These are phyloP conservation scores for Porites australiensis DNA, from an alignment of 64 coral and sea anemone species.

Conservation along the genomic window DNA sequence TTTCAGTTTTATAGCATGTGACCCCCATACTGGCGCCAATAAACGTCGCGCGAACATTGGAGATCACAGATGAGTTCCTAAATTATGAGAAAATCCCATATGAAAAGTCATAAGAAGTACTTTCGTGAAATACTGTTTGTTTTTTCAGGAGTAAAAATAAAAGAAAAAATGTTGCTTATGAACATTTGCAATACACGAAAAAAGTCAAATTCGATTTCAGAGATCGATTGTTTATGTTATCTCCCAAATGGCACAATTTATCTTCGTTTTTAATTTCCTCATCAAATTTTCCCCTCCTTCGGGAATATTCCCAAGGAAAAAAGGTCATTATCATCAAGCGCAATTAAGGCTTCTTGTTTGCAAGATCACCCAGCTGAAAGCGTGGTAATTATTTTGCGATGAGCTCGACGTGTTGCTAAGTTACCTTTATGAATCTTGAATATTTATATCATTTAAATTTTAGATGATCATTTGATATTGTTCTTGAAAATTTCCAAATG, in stretches of 20 bases:
- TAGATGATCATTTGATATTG: neutral
- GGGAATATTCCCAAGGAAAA: neutral
- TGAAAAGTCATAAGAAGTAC: neutral
- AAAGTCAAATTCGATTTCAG: neutral
- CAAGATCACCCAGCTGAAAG: neutral
- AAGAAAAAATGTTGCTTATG: too few species aligned
- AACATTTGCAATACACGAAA: too few species aligned
- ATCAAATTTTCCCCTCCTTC: neutral
- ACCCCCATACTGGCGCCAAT: neutral
- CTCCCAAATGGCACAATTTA: neutral
- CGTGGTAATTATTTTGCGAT: neutral
- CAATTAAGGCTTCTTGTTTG: conserved; percentile 21
- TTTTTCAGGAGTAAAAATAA: neutral
- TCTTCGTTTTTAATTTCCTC: neutral
- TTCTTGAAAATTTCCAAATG: too few species aligned
- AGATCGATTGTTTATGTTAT: neutral
- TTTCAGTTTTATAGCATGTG: neutral
- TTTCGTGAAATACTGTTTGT: neutral
- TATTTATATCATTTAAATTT: neutral
- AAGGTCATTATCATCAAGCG: neutral
- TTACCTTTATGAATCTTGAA: neutral
- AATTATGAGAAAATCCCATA: neutral
- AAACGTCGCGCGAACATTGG: neutral
- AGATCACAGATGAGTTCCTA: neutral
- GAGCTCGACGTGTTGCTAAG: neutral